Evolutionary conservation across 1,140 invertebrate genomes (phyloP), one percentile per base, ranked within the genome.

Genomic region (Maconellicoccus hirsutus): DNA sequence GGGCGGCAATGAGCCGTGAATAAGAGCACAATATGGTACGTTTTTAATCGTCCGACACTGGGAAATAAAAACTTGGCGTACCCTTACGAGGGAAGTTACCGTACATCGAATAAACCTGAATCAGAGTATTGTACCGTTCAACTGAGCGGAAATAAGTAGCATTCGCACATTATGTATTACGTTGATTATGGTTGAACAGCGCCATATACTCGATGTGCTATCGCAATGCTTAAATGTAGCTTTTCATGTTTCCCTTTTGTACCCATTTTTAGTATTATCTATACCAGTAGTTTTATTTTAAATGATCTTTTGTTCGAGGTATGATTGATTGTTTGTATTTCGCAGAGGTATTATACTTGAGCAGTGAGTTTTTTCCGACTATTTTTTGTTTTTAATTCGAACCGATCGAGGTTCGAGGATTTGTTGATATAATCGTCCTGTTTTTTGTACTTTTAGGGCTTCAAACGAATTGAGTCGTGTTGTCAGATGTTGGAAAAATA

Each of bases 111-210:
- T 52, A 52, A 52, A 52, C 42, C 61, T 66, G 61, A 66, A 66
- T 61, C 59, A 61, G 19, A 66, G 25, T 66, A 26, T 26, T 25
- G 21, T 66, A 19, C 25, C 61, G 61, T 66, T 23, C 61, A 66
- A 66, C 61, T 66, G 61, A 66, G 61, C 61, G 61, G 61, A 66
- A 66, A 66, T 66, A 66, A 66, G 61, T 66, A 66, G 61, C 61
- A 66, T 66, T 66, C 61, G 19, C 61, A 66, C 61, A 25, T 66
- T 66, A 16, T 66, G 25, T 66, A 66, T 66, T 66, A 66, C 61
- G 61, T 26, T 26, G 61, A 66, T 66, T 66, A 66, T 66, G 61
- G 61, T 66, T 66, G 61, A 66, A 66, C 61, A 66, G 21, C 61
- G 16, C 16, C 21, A 22, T 22, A 19, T 59, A 7, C 21, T 59